Evolutionary conservation across 2,888 invertebrate genomes (phyloP).

Genomic region (Acanthoscelides obtectus): DNA sequence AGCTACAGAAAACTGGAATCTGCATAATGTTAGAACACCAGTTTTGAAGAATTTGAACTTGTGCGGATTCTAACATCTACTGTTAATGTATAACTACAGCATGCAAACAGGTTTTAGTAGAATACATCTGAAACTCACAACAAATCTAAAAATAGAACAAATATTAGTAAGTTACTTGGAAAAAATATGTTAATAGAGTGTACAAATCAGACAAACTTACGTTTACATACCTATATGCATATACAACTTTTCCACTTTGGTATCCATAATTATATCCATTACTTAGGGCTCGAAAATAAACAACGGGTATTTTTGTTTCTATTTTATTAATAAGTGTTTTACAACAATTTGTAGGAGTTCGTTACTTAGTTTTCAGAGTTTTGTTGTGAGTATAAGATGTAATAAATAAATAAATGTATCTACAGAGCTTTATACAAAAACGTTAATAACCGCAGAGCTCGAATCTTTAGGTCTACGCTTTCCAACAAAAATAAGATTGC

Average conservation of each 20-base stretch:
- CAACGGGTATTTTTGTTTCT: conserved; percentile 7
- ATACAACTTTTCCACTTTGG: conserved; percentile 6
- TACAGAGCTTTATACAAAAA: conserved; percentile 48
- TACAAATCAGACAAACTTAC: conserved; percentile 14
- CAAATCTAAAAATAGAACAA: conserved; percentile 37
- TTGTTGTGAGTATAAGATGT: conserved; percentile 51
- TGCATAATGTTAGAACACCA: neutral
- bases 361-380: conserved; percentile 40
- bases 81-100: neutral
- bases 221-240: conserved; percentile 19
- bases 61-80: neutral
- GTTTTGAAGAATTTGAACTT: neutral
- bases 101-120: conserved; percentile 5
- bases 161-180: conserved; percentile 32
- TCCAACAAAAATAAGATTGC: neutral
- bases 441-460: neutral
- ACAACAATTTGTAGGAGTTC: conserved; percentile 37
- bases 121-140: conserved; percentile 47
- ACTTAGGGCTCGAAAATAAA: conserved; percentile 14
- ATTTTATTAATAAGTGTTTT: conserved; percentile 41
- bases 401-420: conserved; percentile 48
- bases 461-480: neutral
- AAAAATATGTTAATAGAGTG: conserved; percentile 6
- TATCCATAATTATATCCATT: conserved; percentile 11
- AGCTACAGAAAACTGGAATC: no score